Evolutionary conservation across 2,113 vertebrate species (phyloP), one percentile per base, ranked within the genome.

Genomic region (Chaetorhynchus papuensis): DNA sequence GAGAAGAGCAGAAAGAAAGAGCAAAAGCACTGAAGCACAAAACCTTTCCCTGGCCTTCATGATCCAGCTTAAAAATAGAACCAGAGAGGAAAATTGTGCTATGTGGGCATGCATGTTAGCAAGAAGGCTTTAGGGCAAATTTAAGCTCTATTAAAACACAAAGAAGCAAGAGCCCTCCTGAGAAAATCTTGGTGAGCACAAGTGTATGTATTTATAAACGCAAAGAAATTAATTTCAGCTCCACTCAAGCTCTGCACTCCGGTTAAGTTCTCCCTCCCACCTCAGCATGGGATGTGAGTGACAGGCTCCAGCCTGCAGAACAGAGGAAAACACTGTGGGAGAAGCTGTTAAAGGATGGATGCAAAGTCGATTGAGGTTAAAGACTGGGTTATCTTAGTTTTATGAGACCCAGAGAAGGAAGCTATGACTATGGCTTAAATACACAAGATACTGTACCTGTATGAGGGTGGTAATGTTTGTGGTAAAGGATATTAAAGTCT

Each of bases 401-500:
- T 50, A 44, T 17, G 30, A 77, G 92, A 77, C 13, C 2, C 59
- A 56, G 18, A 47, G 17, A 54, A 65, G 56, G 54, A 66, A 53
- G 21, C 10, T 57, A 30, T 19, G 12, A 64, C 42, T 41, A 17
- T 26, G 59, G 28, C 18, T 81, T 74, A 41, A 89, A 49, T 35
- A 71, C 2, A 44, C 16, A 76, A 64, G n/a, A 56, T 33, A 54
- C 8, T 15, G 5, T 18, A 68, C 41, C 59, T 57, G 54, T 57
- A 52, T 6, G 16, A 90, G 10, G 14, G 14, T 21, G 20, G 44
- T 20, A 56, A 26, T 5, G 2, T 44, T 82, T 0, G 0, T 49
- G 74, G 44, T 35, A 72, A 90, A 60, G 22, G 20, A 52, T 65
- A 42, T 66, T 83, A 17, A 81, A 87, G 28, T 30, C 59, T 72